Evolutionary conservation across 2,888 invertebrate genomes (phyloP).

Genomic region (Lymantria monacha): DNA sequence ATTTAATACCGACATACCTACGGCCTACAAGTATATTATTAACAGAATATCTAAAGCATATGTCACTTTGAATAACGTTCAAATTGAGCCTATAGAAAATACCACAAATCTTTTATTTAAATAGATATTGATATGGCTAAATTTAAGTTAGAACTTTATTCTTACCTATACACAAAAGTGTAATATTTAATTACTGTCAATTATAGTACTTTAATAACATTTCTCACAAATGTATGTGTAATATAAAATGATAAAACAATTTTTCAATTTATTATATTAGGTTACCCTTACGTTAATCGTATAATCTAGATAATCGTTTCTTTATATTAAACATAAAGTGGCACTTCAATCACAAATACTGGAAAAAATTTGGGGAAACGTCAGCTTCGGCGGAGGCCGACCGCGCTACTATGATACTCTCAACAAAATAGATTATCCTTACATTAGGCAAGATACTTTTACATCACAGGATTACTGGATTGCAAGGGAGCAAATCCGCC

Average conservation of each 20-base stretch:
- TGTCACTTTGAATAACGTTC: slow-evolving; percentile 82
- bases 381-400: slow-evolving; percentile 68
- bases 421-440: slow-evolving; percentile 75
- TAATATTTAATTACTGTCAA: slow-evolving; percentile 81
- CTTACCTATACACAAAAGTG: slow-evolving; percentile 83
- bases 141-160: slow-evolving; percentile 81
- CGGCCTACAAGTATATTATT: slow-evolving; percentile 79
- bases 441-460: slow-evolving; percentile 75
- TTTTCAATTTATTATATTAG: slow-evolving; percentile 82
- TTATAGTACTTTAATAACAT: slow-evolving; percentile 80
- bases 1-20: slow-evolving; percentile 80
- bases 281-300: slow-evolving; percentile 83
- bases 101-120: slow-evolving; percentile 82
- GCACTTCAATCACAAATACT: slow-evolving; percentile 91
- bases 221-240: slow-evolving; percentile 82
- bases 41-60: slow-evolving; percentile 83
- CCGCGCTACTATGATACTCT: slow-evolving; percentile 57
- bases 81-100: slow-evolving; percentile 83
- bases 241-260: slow-evolving; percentile 84
- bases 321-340: slow-evolving; percentile 88
- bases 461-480: slow-evolving; percentile 71
- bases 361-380: slow-evolving; percentile 85
- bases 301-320: slow-evolving; percentile 84
- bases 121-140: slow-evolving; percentile 84
- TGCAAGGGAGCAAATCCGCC: slow-evolving; percentile 41